These are phyloP conservation scores for Perdix hodgsoniae DNA, from an alignment of 2,797 vertebrate genomes.

Conservation along the genomic window DNA sequence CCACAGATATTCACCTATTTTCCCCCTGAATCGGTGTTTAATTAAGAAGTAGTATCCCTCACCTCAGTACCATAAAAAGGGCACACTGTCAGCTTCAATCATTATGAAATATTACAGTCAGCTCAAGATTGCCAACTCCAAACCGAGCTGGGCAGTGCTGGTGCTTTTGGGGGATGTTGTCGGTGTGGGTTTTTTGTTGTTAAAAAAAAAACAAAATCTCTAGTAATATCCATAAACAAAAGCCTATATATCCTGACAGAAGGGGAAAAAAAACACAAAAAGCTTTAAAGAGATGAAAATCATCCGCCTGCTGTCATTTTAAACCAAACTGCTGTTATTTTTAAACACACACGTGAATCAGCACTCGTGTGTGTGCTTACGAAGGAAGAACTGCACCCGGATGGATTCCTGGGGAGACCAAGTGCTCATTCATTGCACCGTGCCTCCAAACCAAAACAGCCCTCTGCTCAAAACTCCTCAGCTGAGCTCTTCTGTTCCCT, in stretches of 20 bases:
- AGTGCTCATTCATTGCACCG: constrained; percentile 19
- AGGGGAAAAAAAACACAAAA: not conserved
- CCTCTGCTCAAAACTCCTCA: constrained; percentile 32
- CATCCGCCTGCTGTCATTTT: not conserved
- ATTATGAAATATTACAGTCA: not conserved
- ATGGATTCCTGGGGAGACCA: not conserved
- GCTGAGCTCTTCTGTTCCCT: not conserved
- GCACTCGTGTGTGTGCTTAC: not conserved
- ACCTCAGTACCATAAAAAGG: not conserved
- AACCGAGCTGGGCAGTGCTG: not conserved
- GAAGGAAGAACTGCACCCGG: not conserved
- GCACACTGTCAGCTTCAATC: not conserved
- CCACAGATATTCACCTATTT: not conserved
- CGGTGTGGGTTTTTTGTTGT: not conserved
- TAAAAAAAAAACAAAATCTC: not conserved
- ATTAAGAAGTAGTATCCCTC: not conserved
- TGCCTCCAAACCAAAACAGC: constrained; percentile 8
- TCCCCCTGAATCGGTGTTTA: not conserved
- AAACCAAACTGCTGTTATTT: not conserved
- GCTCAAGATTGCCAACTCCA: not conserved
- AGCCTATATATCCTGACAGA: not conserved
- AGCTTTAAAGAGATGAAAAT: not conserved
- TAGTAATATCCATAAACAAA: not conserved
- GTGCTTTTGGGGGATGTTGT: not conserved
- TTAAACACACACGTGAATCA: constrained; percentile 16